Evolutionary conservation across 2,113 vertebrate species (phyloP).

Genomic region (Suricata suricatta): DNA sequence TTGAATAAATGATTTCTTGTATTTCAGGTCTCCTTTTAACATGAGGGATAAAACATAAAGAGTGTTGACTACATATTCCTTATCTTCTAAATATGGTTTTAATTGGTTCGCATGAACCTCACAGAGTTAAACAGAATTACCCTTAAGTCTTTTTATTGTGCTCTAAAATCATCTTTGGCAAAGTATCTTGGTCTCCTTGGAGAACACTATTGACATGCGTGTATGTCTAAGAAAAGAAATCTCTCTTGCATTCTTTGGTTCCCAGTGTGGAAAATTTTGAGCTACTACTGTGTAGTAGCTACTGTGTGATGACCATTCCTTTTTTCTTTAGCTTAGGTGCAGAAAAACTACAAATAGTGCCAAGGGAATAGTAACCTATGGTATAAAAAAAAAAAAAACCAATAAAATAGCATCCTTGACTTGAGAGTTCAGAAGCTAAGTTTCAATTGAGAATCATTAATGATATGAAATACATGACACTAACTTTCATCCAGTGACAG

Average conservation of each 20-base stretch:
- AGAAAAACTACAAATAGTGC: neutral
- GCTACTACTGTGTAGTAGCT: neutral
- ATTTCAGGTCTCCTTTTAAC: constrained; percentile 33
- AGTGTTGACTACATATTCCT: neutral
- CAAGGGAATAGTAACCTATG: neutral
- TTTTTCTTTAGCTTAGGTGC: neutral
- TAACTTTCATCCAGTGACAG: neutral
- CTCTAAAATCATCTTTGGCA: neutral
- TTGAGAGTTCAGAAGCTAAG: neutral
- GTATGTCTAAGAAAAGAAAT: neutral
- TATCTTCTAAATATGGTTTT: constrained; percentile 12
- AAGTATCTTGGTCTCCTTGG: neutral
- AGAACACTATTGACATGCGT: neutral
- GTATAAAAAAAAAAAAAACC: neutral
- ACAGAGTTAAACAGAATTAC: neutral
- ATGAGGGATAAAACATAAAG: neutral
- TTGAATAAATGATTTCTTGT: constrained; percentile 23
- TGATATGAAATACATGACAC: neutral
- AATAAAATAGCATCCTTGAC: neutral
- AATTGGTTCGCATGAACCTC: neutral
- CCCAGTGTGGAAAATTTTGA: neutral
- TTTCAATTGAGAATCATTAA: neutral
- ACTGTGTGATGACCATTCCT: neutral
- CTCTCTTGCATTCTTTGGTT: neutral
- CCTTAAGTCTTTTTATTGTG: neutral